Base-by-base conservation (phyloP, 2,797 vertebrate species). In the Cryptoprocta ferox region DNA sequence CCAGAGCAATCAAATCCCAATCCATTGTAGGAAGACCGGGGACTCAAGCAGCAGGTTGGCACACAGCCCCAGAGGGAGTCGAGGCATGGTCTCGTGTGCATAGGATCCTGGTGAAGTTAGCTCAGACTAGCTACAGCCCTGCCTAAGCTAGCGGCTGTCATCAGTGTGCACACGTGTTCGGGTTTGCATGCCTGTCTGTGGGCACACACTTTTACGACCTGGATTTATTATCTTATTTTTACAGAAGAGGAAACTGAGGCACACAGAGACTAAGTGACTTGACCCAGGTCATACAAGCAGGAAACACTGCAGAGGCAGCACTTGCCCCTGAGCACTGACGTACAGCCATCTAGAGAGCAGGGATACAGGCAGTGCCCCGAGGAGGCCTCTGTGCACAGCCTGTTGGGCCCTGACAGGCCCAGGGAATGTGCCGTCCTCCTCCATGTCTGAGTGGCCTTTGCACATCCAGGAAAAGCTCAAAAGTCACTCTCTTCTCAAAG, bases 181-280 rank as follows among this genome's bases (percentile, higher is more conserved):
- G 48, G n/a, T 45, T 53, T n/a, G n/a, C 19, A 14, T 59, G 3
- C 39, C 48, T 90, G 71, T 39, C 45, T 48, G 37, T 19, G 80
- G 87, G 30, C 50, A 95, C 32, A 71, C 1, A 68, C 16, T 65
- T 90, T 88, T 90, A 91, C 24, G 35, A 87, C 56, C 42, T 26
- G 8, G 19, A 13, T 35, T 91, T 87, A 89, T 73, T 68, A 68
- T 70, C 24, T 81, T 89, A 59, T 76, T 86, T 85, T 95, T 88
- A 71, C 42, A 61, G 9, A 68, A 81, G 61, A 95, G 37, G 79
- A 89, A 89, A 93, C 56, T 85, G 89, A 96, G 79, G 45, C 30
- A 81, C 21, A 32, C 0, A 14, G 53, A 87, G 70, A 59, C 28
- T 42, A 89, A 78, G 26, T 39, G 30, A 63, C 70, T 76, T 82